Conservation (phyloP, 2,888 invertebrate species). For the Tipula vernalis region DNA sequence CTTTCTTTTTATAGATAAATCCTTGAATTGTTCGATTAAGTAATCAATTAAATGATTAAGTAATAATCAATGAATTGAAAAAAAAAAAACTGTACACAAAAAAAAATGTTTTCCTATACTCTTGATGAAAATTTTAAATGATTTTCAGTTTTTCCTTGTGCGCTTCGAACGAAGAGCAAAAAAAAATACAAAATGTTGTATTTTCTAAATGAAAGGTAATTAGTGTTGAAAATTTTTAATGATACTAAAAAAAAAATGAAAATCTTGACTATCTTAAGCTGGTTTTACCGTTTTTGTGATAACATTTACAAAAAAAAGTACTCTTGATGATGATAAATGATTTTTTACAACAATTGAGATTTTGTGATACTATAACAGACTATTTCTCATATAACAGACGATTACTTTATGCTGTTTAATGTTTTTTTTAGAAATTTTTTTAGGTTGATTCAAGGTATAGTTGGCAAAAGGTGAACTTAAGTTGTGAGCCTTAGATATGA, state of each 20-base stretch:
- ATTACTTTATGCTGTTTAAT: neutral
- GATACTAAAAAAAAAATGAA: neutral
- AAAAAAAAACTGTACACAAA: neutral
- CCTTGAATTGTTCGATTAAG: neutral
- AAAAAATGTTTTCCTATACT: neutral
- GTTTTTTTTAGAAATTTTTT: neutral
- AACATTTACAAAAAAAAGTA: neutral
- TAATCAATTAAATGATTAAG: constrained; percentile 4
- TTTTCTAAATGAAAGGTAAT: neutral
- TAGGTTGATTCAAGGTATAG: too few relatives aligned
- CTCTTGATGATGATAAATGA: neutral
- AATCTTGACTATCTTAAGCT: constrained; percentile 4
- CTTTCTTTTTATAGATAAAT: neutral
- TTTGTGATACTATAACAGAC: neutral
- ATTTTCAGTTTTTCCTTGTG: neutral
- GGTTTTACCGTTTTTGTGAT: neutral
- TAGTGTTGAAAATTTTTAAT: constrained; percentile 4
- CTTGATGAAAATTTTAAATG: neutral
- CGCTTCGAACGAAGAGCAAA: neutral
- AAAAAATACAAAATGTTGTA: neutral
- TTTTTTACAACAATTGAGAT: neutral
- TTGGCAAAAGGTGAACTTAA: too few relatives aligned
- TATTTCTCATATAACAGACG: neutral
- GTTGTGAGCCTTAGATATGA: too few relatives aligned
- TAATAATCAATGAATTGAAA: neutral